Conservation (phyloP, 2,888 invertebrate genomes). For the Cheilosia urbana region DNA sequence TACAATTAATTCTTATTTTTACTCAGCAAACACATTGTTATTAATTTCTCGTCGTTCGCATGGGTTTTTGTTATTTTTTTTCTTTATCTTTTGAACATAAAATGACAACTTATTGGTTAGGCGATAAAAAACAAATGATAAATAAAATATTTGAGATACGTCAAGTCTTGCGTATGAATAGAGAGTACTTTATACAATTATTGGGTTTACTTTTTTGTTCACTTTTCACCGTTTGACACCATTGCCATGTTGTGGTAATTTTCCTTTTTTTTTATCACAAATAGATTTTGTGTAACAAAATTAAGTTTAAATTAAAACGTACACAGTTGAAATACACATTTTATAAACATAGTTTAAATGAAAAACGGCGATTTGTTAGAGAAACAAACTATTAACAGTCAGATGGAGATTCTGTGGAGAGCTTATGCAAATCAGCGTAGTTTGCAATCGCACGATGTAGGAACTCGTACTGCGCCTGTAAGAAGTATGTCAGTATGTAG, state of each 20-base stretch:
- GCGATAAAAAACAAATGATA: conserved; percentile 52
- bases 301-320: conserved; percentile 32
- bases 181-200: conserved; percentile 65
- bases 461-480: conserved; percentile 95
- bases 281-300: conserved; percentile 72
- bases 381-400: conserved; percentile 76
- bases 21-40: conserved; percentile 41
- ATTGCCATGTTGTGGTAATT: conserved; percentile 15
- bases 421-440: conserved; percentile 93
- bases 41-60: conserved; percentile 20
- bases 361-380: conserved; percentile 46
- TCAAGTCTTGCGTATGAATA: conserved; percentile 57
- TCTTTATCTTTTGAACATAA: conserved; percentile 43
- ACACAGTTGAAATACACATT: conserved; percentile 61
- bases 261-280: conserved; percentile 61
- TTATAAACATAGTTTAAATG: conserved; percentile 47
- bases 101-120: conserved; percentile 52
- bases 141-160: conserved; percentile 50
- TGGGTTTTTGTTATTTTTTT: conserved; percentile 13
- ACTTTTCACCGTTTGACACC: conserved; percentile 9
- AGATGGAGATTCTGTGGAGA: conserved; percentile 83
- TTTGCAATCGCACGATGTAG: conserved; percentile 95
- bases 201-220: conserved; percentile 26
- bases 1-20: conserved; percentile 52
- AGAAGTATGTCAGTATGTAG: conserved; percentile 31